Percentiles rank a stretch among this genome's conserved stretches.
These are phyloP conservation scores for Drosophila rhopaloa DNA, from an alignment of 1,140 invertebrate species.

Conservation along the genomic window DNA sequence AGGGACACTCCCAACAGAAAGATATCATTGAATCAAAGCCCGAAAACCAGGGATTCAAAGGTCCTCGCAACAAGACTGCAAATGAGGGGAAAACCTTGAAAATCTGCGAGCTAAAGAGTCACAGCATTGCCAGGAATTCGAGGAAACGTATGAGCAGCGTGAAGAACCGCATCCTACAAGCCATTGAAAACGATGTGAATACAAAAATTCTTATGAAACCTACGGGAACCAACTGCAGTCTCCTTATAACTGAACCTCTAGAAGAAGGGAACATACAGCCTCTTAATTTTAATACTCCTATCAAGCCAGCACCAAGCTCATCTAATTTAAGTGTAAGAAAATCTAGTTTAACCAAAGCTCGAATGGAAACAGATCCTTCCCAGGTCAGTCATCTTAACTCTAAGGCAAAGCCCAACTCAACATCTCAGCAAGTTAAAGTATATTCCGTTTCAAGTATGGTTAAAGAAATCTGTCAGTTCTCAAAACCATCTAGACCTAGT, in stretches of 20 bases:
- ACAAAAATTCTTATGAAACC: neutral
- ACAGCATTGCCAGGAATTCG: slow-evolving; percentile 48
- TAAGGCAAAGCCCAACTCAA: neutral
- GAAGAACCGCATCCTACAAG: slow-evolving; percentile 54
- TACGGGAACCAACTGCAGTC: neutral
- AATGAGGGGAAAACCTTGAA: neutral
- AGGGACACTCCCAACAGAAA: neutral
- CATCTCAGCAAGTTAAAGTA: too few relatives aligned
- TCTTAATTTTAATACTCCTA: neutral
- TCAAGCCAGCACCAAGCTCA: neutral
- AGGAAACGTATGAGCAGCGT: slow-evolving; percentile 45
- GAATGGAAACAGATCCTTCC: neutral
- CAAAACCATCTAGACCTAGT: neutral
- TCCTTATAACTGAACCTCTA: neutral
- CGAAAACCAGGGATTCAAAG: neutral
- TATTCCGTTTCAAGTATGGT: neutral
- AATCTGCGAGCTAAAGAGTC: slow-evolving; percentile 56
- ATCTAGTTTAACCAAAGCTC: slow-evolving; percentile 5
- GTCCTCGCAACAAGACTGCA: neutral
- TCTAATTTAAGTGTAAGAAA: slow-evolving; percentile 9
- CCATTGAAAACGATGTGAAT: slow-evolving; percentile 22
- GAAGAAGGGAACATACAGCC: neutral
- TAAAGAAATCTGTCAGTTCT: neutral
- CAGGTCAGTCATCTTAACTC: neutral
- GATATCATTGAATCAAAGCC: neutral